Conservation (phyloP, 2,113 vertebrate genomes). For the Cyanocitta stelleri region DNA sequence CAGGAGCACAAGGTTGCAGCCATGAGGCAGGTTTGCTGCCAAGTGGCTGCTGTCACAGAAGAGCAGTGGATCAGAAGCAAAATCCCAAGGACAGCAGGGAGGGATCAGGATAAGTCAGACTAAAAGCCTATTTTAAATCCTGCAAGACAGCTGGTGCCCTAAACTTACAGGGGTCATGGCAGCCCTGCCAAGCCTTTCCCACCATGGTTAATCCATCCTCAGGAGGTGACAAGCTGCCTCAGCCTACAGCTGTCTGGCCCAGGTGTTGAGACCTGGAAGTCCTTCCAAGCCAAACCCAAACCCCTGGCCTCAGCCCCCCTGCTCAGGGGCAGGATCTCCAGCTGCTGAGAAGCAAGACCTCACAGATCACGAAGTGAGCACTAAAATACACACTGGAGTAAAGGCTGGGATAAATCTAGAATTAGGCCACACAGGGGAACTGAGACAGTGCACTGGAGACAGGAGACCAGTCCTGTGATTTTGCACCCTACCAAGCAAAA, state of each 20-base stretch:
- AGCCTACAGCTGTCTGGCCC: background rate
- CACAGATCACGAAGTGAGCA: background rate
- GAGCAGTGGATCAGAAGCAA: constrained; percentile 17
- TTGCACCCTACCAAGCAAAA: background rate
- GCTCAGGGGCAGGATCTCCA: background rate
- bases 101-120: background rate
- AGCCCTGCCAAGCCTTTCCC: background rate
- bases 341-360: background rate
- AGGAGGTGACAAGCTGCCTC: background rate
- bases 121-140: background rate
- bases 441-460: background rate
- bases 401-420: background rate
- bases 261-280: background rate
- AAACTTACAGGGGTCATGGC: background rate
- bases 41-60: background rate
- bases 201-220: background rate
- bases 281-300: background rate
- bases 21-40: background rate
- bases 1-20: background rate
- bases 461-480: background rate
- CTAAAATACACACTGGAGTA: background rate
- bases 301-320: background rate
- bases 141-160: background rate
- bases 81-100: background rate
- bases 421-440: background rate